Percentiles rank a stretch among this genome's conserved stretches.
phyloP scores from a whole-genome alignment of 2,797 vertebrate genomes.

The Clarias platycephalus region DNA sequence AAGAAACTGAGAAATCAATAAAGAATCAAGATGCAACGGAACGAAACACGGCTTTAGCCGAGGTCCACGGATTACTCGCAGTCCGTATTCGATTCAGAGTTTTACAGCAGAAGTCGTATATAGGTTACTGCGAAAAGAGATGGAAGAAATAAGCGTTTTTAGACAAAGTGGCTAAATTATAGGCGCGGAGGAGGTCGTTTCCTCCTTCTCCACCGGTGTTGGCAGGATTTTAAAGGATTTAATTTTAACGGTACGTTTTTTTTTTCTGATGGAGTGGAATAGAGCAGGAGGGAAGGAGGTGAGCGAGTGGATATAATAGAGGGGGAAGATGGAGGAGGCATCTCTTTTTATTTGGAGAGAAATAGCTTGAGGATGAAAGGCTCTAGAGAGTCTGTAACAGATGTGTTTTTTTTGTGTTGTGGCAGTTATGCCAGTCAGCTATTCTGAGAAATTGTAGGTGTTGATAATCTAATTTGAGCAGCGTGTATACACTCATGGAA shows the following conservation, averaged over 20 bases:
- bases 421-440: conserved; percentile 26
- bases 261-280: conserved; percentile 3
- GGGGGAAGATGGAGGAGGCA: background rate
- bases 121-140: background rate
- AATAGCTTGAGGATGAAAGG: conserved; percentile 15
- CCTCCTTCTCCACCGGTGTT: conserved; percentile 13
- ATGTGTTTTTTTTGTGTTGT: conserved; percentile 16
- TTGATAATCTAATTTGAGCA: conserved; percentile 30
- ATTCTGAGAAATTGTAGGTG: conserved; percentile 41
- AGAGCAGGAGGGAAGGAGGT: background rate
- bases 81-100: background rate
- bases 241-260: conserved; percentile 28
- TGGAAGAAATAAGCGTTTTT: background rate
- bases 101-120: conserved; percentile 16
- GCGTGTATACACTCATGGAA: background rate
- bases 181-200: conserved; percentile 13
- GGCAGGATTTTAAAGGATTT: conserved; percentile 40
- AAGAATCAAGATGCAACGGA: conserved; percentile 14
- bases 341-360: conserved; percentile 29
- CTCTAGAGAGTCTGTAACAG: conserved; percentile 3
- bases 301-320: background rate
- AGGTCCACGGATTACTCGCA: background rate
- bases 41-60: conserved; percentile 10
- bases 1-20: conserved; percentile 26
- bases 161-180: conserved; percentile 2